Percentiles rank a stretch among this genome's conserved stretches.
phyloP scores from a whole-genome alignment of 2,113 vertebrate species.

The Osmerus eperlanus region DNA sequence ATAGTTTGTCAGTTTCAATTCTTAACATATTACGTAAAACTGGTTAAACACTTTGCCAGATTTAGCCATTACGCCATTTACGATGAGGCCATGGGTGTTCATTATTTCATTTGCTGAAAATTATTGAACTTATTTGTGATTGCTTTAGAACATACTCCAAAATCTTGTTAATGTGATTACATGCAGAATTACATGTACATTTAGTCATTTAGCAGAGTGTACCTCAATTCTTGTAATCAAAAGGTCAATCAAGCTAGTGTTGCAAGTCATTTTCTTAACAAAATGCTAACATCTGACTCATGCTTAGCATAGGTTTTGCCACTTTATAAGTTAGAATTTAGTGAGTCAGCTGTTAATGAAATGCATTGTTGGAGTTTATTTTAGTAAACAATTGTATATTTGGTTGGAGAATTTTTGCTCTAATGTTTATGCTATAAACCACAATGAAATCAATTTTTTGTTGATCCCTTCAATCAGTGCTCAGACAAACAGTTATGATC shows the following conservation, averaged over 20 bases:
- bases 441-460: too few species aligned
- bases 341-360: too few species aligned
- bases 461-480: too few species aligned
- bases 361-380: too few species aligned
- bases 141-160: neutral
- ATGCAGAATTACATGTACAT: neutral
- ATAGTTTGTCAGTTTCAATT: neutral
- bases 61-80: too few species aligned
- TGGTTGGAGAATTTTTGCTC: too few species aligned
- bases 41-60: too few species aligned
- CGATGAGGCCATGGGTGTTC: neutral
- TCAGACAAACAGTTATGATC: too few species aligned
- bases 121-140: neutral
- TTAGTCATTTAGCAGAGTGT: too few species aligned
- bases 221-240: neutral
- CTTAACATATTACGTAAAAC: too few species aligned
- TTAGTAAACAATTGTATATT: too few species aligned
- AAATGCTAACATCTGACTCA: neutral
- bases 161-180: constrained; percentile 2
- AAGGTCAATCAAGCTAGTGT: neutral
- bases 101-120: neutral
- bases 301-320: neutral
- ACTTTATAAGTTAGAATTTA: neutral
- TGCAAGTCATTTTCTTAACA: neutral
- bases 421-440: too few species aligned